Evolutionary conservation across 2,888 invertebrate genomes (phyloP).

Genomic region (Anoplius nigerrimus): DNA sequence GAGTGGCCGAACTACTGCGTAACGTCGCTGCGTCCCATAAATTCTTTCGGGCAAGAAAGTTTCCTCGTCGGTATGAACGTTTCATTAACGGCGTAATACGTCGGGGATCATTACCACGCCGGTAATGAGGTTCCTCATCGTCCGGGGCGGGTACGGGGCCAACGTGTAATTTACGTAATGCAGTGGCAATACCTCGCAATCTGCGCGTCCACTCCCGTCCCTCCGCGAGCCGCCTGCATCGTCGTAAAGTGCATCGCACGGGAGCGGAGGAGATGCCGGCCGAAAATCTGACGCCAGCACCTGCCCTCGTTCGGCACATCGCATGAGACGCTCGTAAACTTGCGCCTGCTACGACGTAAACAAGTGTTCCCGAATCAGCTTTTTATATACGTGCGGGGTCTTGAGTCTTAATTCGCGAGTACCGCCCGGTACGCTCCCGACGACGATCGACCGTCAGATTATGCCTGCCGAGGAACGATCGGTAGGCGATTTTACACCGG

Average conservation of each 20-base stretch:
- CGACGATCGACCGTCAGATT: too few relatives aligned
- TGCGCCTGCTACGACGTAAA: too few relatives aligned
- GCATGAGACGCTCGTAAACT: too few relatives aligned
- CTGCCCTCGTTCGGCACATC: too few relatives aligned
- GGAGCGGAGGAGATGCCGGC: neutral
- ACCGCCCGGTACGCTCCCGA: too few relatives aligned
- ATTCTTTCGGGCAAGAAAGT: neutral
- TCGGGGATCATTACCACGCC: conserved; percentile 40
- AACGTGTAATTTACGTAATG: conserved; percentile 49
- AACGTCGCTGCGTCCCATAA: neutral
- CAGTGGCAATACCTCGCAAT: conserved; percentile 43
- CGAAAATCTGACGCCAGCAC: neutral
- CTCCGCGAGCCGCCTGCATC: neutral
- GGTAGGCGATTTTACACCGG: too few relatives aligned
- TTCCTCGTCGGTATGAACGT: conserved; percentile 32
- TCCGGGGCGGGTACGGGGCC: conserved; percentile 25
- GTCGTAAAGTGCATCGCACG: neutral
- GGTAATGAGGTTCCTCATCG: conserved; percentile 45
- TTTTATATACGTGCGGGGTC: too few relatives aligned
- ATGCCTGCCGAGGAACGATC: too few relatives aligned
- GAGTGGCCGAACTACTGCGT: neutral
- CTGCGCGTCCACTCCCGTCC: neutral
- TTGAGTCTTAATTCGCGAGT: too few relatives aligned
- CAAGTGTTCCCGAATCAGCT: too few relatives aligned
- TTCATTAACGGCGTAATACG: conserved; percentile 39